Base-by-base conservation (phyloP, 92 coral and sea anemone genomes). In the Paramuricea clavata region DNA sequence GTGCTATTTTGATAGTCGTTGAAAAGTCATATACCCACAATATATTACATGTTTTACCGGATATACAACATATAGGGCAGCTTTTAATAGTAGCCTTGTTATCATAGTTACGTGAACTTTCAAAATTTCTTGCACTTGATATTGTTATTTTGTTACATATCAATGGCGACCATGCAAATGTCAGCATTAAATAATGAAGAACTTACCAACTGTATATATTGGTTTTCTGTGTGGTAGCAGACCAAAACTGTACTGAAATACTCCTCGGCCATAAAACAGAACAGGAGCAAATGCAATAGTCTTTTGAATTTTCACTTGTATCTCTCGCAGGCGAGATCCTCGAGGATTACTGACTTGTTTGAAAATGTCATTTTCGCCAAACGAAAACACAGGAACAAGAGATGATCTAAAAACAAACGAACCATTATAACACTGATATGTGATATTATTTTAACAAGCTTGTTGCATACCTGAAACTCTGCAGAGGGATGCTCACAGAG, bases 291-390 rank as follows among this genome's bases (percentile, higher is more conserved):
- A 94, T 16, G 98, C 99, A 42, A 96, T 87, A 25, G 85, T 93
- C 60, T 93, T 85, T 67, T 96, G 99, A 26, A 96, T 96, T 90
- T 91, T 94, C 32, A 30, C 76, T 88, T 96, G 99, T 28, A 96
- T 91, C 21, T 91, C 93, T 64, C 99, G 89, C 81, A 96, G 86
- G 92, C 95, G 64, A 13, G 99, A 96, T 28, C 99, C 99, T 22
- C 95, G 90, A 12, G 99, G 99, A 67, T 96, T 96, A 43, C 84
- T 89, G 73, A 94, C 97, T 89, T 96, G 99, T 31, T 84, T 91
- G 85, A 96, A 96, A 19, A 96, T 89, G 50, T 96, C 98, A 85
- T 94, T 96, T 74, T 96, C 99, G 12, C 99, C 99, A 87, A 95
- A 96, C 8, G 98, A 97, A 85, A 91, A 96, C 32, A 92, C 94